These are phyloP conservation scores for Spheniscus mendiculus DNA, from an alignment of 2,113 vertebrate species.

Conservation along the genomic window DNA sequence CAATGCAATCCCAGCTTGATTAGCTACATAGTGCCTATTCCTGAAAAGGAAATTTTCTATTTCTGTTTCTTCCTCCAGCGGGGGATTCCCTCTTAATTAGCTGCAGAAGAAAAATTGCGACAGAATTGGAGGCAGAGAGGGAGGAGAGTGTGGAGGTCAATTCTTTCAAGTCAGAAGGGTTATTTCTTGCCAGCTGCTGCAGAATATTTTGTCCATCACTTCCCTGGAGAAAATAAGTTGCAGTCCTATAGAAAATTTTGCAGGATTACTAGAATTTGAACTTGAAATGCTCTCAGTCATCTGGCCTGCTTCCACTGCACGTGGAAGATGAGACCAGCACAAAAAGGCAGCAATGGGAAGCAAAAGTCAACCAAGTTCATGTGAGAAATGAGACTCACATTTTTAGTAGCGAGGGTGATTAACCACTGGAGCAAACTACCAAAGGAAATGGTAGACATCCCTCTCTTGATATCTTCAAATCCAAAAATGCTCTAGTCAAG, in stretches of 20 bases:
- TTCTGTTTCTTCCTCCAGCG: not conserved
- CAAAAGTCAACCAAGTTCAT: not conserved
- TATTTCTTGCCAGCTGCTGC: not conserved
- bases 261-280: not conserved
- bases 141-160: not conserved
- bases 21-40: not conserved
- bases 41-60: conserved; percentile 26
- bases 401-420: not conserved
- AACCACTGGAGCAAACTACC: not conserved
- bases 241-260: not conserved
- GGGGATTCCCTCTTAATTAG: conserved; percentile 46
- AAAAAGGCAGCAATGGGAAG: not conserved
- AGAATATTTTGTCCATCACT: not conserved
- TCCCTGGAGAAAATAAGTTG: not conserved
- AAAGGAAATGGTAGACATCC: not conserved
- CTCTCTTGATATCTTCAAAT: not conserved
- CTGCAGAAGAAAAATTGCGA: not conserved
- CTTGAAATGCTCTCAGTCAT: not conserved
- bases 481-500: not conserved
- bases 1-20: not conserved
- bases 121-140: not conserved
- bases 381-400: not conserved
- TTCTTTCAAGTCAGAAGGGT: not conserved
- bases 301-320: not conserved
- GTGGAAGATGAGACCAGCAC: not conserved